These are phyloP conservation scores for Knipowitschia caucasica DNA, from an alignment of 2,797 vertebrate genomes.

Conservation along the genomic window DNA sequence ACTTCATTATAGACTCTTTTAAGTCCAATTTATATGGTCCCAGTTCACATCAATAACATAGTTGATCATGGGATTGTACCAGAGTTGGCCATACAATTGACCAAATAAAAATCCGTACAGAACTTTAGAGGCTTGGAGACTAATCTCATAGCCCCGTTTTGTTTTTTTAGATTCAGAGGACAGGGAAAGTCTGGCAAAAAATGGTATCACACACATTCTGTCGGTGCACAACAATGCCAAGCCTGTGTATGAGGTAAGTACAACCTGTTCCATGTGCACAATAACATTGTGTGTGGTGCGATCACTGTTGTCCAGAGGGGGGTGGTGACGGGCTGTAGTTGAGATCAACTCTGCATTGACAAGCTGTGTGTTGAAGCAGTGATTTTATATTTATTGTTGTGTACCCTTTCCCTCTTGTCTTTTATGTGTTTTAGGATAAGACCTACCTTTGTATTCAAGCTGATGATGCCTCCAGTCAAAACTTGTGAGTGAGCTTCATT, in stretches of 20 bases:
- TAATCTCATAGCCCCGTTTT: background rate
- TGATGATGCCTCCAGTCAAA: conserved; percentile 84
- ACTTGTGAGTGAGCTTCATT: conserved; percentile 80
- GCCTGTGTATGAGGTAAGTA: conserved; percentile 80
- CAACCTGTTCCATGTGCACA: background rate
- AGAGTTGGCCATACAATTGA: no score
- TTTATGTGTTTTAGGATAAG: conserved; percentile 78
- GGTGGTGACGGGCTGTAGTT: conserved; percentile 54
- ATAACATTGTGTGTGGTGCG: conserved; percentile 13
- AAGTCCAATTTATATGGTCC: no score
- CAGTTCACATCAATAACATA: no score
- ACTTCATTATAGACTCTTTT: no score
- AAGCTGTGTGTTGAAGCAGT: background rate
- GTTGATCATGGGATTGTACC: no score
- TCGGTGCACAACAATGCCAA: conserved; percentile 83
- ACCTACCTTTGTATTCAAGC: conserved; percentile 87
- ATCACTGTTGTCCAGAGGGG: conserved; percentile 55
- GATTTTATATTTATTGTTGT: conserved; percentile 4
- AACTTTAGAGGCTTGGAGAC: background rate
- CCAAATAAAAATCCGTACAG: background rate
- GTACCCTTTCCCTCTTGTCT: no score
- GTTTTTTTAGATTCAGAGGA: conserved; percentile 82
- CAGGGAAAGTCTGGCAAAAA: conserved; percentile 71
- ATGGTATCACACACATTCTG: conserved; percentile 86
- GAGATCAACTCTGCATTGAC: background rate